phyloP scores from a whole-genome alignment of 2,888 invertebrate genomes.

The Melanargia galathea region DNA sequence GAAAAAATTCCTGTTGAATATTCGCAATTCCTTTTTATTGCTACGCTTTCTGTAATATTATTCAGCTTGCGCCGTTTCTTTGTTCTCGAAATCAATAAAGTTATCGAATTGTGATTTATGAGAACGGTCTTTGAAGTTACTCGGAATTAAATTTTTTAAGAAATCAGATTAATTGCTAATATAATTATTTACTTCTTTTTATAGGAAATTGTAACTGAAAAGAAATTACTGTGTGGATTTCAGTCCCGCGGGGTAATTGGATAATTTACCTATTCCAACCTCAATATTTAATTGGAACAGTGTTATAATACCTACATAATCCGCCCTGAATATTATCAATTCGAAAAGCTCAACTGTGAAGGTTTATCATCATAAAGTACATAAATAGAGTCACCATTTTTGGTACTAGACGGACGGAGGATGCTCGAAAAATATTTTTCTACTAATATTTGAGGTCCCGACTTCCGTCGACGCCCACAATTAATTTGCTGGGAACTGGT shows the following conservation, averaged over 20 bases:
- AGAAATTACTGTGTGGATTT: background rate
- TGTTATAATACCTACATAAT: background rate
- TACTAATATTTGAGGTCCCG: too few species aligned
- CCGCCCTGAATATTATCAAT: too few species aligned
- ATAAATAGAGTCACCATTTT: too few species aligned
- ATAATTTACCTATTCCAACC: background rate
- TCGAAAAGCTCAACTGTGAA: too few species aligned
- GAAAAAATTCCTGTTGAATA: slow-evolving; percentile 45
- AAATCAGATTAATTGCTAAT: background rate
- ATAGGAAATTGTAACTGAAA: background rate
- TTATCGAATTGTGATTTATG: slow-evolving; percentile 39
- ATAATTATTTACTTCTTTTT: slow-evolving; percentile 1
- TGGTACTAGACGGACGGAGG: too few species aligned
- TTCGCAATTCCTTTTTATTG: slow-evolving; percentile 36
- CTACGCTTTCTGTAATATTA: slow-evolving; percentile 36
- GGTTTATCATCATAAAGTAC: too few species aligned
- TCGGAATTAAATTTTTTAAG: slow-evolving; percentile 3
- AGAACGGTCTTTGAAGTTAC: slow-evolving; percentile 26
- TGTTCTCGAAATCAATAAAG: slow-evolving; percentile 43
- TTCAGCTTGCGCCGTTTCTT: slow-evolving; percentile 36
- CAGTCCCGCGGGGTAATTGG: background rate
- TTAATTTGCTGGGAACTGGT: too few species aligned
- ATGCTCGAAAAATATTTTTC: too few species aligned
- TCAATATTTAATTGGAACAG: background rate
- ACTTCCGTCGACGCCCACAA: too few species aligned